A percentile compares a stretch with the other conserved stretches of the same genome.
Conservation (phyloP, 2,888 invertebrate species). For the Brachyptera putata region DNA sequence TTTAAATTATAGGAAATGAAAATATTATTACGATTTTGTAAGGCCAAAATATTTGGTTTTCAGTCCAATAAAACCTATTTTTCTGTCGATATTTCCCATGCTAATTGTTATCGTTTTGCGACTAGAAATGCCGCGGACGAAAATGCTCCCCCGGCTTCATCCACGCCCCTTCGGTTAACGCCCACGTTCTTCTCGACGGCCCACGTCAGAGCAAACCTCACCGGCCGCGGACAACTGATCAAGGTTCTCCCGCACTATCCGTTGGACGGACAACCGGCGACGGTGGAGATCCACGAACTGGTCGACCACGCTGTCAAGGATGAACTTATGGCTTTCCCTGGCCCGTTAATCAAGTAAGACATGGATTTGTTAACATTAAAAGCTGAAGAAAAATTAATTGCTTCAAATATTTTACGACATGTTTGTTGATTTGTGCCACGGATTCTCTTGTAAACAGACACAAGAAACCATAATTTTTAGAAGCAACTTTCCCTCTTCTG, state of each 20-base stretch:
- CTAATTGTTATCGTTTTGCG: too few species aligned
- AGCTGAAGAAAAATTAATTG: not conserved
- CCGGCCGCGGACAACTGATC: slow-evolving; percentile 59
- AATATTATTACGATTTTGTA: too few species aligned
- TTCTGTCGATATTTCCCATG: too few species aligned
- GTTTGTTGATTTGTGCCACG: not conserved
- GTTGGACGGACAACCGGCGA: slow-evolving; percentile 71
- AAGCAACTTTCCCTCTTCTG: too few species aligned
- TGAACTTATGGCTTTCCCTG: slow-evolving; percentile 70
- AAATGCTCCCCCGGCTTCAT: slow-evolving; percentile 37
- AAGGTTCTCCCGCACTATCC: slow-evolving; percentile 75
- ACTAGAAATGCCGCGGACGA: too few species aligned
- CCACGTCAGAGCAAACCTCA: slow-evolving; percentile 52
- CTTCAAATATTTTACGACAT: not conserved
- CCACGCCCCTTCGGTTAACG: slow-evolving; percentile 64
- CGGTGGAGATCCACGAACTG: slow-evolving; percentile 68
- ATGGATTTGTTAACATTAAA: slow-evolving; percentile 26
- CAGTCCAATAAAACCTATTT: too few species aligned
- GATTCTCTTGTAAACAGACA: too few species aligned
- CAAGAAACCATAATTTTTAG: too few species aligned
- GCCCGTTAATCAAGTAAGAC: slow-evolving; percentile 68
- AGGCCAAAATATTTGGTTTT: too few species aligned
- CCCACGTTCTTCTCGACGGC: slow-evolving; percentile 79
- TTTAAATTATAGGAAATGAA: too few species aligned
- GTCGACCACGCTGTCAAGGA: slow-evolving; percentile 53